phyloP scores from a whole-genome alignment of 2,797 vertebrate genomes.

The Sebastolobus alascanus region DNA sequence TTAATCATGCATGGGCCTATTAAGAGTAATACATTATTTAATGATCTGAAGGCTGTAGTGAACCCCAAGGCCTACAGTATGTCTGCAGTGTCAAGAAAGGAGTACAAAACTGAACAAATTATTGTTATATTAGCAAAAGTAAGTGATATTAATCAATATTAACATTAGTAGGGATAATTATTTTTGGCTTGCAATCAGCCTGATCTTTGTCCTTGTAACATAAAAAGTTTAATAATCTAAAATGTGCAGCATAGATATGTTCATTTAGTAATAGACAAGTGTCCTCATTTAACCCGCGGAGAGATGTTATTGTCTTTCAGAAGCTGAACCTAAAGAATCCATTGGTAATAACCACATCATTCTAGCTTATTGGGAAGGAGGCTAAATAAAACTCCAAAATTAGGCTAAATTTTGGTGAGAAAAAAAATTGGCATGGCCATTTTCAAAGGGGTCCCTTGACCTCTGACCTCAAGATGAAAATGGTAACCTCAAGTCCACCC shows the following conservation, averaged over 20 bases:
- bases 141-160: not conserved
- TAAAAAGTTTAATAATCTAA: not conserved
- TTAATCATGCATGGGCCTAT: constrained; percentile 45
- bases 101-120: not conserved
- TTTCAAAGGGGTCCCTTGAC: no score
- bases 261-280: constrained; percentile 2
- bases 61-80: not conserved
- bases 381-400: no score
- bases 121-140: not conserved
- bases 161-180: not conserved
- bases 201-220: not conserved
- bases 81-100: not conserved
- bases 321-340: no score
- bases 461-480: no score
- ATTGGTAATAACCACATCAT: no score
- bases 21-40: constrained; percentile 49
- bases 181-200: not conserved
- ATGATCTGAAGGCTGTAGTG: constrained; percentile 9
- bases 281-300: constrained; percentile 3
- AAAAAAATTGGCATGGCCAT: no score
- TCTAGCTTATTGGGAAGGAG: no score
- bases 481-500: no score
- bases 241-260: not conserved
- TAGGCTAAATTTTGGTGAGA: no score
- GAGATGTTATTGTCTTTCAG: no score